phyloP scores from a whole-genome alignment of 2,797 vertebrate species.

The Lateolabrax maculatus region DNA sequence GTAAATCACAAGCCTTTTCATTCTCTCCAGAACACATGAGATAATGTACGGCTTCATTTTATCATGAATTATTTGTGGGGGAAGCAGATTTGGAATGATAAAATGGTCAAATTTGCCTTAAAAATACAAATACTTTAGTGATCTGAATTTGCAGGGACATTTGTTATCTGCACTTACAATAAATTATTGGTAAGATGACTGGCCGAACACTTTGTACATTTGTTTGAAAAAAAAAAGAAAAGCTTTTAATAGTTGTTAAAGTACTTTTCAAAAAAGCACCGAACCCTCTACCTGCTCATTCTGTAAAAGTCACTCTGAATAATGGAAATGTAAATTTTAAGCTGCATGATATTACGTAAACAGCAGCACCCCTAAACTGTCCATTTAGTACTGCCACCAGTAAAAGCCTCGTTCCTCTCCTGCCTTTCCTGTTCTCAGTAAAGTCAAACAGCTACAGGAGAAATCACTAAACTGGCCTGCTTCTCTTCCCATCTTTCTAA shows the following conservation, averaged over 20 bases:
- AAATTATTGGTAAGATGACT: neutral
- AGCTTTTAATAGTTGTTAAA: neutral
- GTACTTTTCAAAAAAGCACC: neutral
- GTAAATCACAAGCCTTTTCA: slow-evolving; percentile 16
- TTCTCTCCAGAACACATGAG: slow-evolving; percentile 10
- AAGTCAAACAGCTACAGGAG: slow-evolving; percentile 21
- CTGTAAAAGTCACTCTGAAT: neutral
- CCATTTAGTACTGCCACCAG: neutral
- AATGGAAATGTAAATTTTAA: slow-evolving; percentile 4
- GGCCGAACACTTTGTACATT: neutral
- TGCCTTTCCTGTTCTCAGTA: neutral
- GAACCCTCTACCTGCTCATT: neutral
- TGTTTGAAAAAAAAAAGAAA: too few species aligned
- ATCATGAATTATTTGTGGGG: neutral
- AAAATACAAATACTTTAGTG: neutral
- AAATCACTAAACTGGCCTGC: neutral
- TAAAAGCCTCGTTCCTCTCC: neutral
- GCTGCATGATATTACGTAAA: neutral
- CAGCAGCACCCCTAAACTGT: neutral
- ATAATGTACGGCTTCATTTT: neutral
- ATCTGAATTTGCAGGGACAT: neutral
- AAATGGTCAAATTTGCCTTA: neutral
- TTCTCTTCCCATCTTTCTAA: neutral
- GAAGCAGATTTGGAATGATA: neutral
- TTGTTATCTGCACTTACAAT: neutral